These are phyloP conservation scores for Apamea anceps DNA, from an alignment of 2,888 invertebrate genomes.

Conservation along the genomic window DNA sequence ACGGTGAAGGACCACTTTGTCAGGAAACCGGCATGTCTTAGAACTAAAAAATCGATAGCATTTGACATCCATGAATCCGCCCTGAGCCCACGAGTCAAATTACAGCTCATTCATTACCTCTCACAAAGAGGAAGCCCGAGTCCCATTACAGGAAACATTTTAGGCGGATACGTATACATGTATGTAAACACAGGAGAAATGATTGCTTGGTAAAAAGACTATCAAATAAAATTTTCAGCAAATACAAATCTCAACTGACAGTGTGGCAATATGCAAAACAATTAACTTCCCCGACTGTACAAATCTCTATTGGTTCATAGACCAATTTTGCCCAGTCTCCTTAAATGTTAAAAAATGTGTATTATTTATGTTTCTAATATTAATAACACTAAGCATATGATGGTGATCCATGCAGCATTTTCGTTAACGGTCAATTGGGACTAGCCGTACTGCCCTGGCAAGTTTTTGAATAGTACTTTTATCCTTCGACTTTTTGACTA, in stretches of 20 bases:
- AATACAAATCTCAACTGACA: background rate
- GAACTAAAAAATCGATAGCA: background rate
- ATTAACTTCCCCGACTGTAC: background rate
- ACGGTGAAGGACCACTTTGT: background rate
- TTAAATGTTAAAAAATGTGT: slow-evolving; percentile 30
- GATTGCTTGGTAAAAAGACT: background rate
- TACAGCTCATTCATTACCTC: background rate
- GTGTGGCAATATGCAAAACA: background rate
- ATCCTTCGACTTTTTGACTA: background rate
- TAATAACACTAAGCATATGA: slow-evolving; percentile 7
- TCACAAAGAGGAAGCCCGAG: background rate
- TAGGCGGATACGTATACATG: background rate
- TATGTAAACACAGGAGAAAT: slow-evolving; percentile 1
- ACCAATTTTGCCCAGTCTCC: slow-evolving; percentile 47
- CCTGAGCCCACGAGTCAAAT: background rate
- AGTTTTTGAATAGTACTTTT: background rate
- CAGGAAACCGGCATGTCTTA: background rate
- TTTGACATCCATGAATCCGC: background rate
- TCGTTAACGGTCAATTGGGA: background rate
- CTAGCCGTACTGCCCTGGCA: background rate
- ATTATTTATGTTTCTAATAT: background rate
- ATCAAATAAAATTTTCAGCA: background rate
- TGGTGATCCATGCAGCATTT: slow-evolving; percentile 27
- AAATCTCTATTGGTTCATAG: slow-evolving; percentile 41
- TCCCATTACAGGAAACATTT: background rate